phyloP scores from a whole-genome alignment of 2,888 invertebrate species.

The Thymelicus sylvestris region DNA sequence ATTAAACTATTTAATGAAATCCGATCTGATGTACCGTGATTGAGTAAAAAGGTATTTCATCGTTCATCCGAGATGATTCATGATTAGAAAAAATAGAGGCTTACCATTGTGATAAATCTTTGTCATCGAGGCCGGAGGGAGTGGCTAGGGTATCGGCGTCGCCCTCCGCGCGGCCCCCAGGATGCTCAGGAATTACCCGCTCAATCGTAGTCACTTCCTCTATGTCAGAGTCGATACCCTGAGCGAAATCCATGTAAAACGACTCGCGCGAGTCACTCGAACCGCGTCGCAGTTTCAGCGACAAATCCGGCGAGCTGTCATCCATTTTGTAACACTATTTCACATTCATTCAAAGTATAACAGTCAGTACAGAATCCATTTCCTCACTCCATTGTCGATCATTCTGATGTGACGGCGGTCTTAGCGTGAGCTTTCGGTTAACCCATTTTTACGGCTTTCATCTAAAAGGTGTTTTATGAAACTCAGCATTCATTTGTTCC shows the following conservation, averaged over 20 bases:
- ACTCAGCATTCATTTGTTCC: slow-evolving; percentile 23
- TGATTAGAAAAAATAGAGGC: slow-evolving; percentile 43
- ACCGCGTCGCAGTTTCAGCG: slow-evolving; percentile 92
- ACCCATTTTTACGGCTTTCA: slow-evolving; percentile 46
- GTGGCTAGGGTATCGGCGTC: slow-evolving; percentile 80
- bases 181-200: slow-evolving; percentile 82
- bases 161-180: slow-evolving; percentile 73
- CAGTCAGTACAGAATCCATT: slow-evolving; percentile 47
- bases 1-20: background rate
- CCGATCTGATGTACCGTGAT: background rate
- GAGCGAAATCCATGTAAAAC: slow-evolving; percentile 96
- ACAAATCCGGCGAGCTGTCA: slow-evolving; percentile 94
- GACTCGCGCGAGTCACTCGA: slow-evolving; percentile 95
- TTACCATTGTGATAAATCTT: slow-evolving; percentile 79
- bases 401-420: slow-evolving; percentile 48
- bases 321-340: slow-evolving; percentile 67
- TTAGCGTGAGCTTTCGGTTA: slow-evolving; percentile 42
- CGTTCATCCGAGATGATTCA: background rate
- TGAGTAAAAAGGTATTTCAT: background rate
- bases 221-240: slow-evolving; percentile 95
- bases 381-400: slow-evolving; percentile 58
- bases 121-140: slow-evolving; percentile 80
- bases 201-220: slow-evolving; percentile 92
- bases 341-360: slow-evolving; percentile 47
- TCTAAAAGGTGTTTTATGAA: slow-evolving; percentile 33